phyloP scores from a whole-genome alignment of 2,797 vertebrate genomes.

The Calcarius lapponicus region DNA sequence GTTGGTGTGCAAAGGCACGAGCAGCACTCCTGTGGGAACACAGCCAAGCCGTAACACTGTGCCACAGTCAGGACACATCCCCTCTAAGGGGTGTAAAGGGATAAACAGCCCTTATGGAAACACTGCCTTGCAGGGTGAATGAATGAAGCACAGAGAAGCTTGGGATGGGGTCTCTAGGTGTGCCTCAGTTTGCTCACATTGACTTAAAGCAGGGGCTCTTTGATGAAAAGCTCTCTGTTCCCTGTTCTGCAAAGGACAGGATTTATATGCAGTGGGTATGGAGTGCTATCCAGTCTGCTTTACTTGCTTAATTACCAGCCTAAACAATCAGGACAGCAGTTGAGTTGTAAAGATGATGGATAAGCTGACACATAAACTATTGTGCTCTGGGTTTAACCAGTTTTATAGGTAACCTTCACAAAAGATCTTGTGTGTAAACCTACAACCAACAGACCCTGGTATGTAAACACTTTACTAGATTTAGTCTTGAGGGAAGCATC shows the following conservation, averaged over 20 bases:
- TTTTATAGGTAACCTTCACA: background rate
- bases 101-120: background rate
- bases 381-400: background rate
- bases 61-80: background rate
- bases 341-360: background rate
- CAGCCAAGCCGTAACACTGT: background rate
- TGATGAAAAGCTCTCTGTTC: background rate
- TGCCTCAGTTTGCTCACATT: background rate
- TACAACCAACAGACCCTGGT: background rate
- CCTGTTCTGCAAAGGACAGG: background rate
- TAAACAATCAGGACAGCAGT: background rate
- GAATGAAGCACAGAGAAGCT: background rate
- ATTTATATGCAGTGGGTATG: background rate
- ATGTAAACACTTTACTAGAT: background rate
- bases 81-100: background rate
- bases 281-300: background rate
- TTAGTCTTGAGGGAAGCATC: background rate
- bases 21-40: background rate
- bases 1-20: rapidly evolving
- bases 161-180: background rate
- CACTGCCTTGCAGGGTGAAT: background rate
- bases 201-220: background rate
- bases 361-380: background rate
- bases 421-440: background rate
- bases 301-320: background rate